Conservation (phyloP, 2,797 vertebrate species). For the Myripristis murdjan region DNA sequence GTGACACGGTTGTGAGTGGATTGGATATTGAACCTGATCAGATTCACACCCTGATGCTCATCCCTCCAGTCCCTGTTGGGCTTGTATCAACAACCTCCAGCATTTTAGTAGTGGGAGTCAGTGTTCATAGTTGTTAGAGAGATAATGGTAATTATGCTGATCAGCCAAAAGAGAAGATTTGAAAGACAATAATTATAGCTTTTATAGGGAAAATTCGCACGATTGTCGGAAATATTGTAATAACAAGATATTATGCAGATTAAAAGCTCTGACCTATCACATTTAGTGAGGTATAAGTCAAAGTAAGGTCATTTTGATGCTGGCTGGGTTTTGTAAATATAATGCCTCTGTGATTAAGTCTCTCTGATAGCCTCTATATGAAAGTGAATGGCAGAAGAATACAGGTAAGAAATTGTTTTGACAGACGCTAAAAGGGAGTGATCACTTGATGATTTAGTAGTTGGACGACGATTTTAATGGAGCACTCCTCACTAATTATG, state of each 20-base stretch:
- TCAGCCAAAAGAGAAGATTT: neutral
- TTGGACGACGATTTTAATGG: constrained; percentile 72
- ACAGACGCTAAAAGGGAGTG: constrained; percentile 59
- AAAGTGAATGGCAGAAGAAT: constrained; percentile 10
- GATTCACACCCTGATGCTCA: constrained; percentile 47
- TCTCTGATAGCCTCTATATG: neutral
- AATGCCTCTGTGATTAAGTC: neutral
- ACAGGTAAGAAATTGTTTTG: constrained; percentile 61
- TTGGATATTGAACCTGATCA: constrained; percentile 61
- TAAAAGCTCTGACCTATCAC: constrained; percentile 18
- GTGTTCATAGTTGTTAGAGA: constrained; percentile 40
- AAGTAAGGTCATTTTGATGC: neutral
- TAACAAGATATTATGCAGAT: constrained; percentile 21
- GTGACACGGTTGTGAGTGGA: constrained; percentile 63
- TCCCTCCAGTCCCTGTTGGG: constrained; percentile 33
- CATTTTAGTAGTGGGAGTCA: constrained; percentile 40
- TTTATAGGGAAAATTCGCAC: constrained; percentile 33
- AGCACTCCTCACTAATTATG: constrained; percentile 80
- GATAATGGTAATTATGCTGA: constrained; percentile 3
- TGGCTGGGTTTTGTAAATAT: constrained; percentile 1
- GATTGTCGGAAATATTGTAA: constrained; percentile 19
- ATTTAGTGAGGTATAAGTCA: constrained; percentile 23
- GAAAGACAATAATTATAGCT: constrained; percentile 44
- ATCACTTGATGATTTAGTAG: constrained; percentile 70
- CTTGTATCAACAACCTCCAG: constrained; percentile 47